Evolutionary conservation across 1,140 invertebrate genomes (phyloP).

Genomic region (Zaprionus inermis): DNA sequence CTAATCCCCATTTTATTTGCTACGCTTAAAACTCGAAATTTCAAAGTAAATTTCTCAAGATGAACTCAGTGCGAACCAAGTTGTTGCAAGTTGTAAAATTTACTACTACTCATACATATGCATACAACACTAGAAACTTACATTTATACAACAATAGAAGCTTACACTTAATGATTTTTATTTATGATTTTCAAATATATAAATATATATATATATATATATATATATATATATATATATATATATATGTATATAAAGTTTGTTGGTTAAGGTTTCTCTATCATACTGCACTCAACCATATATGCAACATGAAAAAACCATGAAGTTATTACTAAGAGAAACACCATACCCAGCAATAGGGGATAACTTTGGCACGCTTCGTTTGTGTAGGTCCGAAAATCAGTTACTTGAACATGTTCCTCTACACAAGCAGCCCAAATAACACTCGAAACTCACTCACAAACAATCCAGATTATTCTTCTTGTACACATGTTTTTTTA

Average conservation of each 20-base stretch:
- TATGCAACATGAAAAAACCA: conserved; percentile 24
- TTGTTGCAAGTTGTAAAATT: conserved; percentile 54
- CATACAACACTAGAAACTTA: conserved; percentile 14
- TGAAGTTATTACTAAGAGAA: conserved; percentile 16
- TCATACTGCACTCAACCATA: conserved; percentile 30
- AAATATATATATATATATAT: not conserved
- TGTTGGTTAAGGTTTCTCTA: conserved; percentile 39
- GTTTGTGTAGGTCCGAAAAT: conserved; percentile 39
- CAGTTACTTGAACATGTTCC: conserved; percentile 14
- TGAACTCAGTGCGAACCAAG: conserved; percentile 41
- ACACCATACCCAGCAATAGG: conserved; percentile 57
- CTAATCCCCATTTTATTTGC: not conserved
- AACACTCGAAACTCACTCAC: conserved; percentile 12
- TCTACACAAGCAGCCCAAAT: conserved; percentile 38
- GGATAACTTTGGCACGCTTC: conserved; percentile 61
- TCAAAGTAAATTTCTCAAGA: not conserved
- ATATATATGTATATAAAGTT: conserved; percentile 1
- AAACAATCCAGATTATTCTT: conserved; percentile 3
- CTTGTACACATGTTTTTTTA: conserved; percentile 26
- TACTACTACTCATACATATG: conserved; percentile 19
- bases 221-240: conserved; percentile 9
- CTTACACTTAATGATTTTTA: not conserved
- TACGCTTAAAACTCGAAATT: not conserved
- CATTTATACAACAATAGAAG: conserved; percentile 8
- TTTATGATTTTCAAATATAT: conserved; percentile 16